Evolutionary conservation across 1,140 invertebrate species (phyloP), one percentile per base, ranked within the genome.

Genomic region (Drosophila lini): DNA sequence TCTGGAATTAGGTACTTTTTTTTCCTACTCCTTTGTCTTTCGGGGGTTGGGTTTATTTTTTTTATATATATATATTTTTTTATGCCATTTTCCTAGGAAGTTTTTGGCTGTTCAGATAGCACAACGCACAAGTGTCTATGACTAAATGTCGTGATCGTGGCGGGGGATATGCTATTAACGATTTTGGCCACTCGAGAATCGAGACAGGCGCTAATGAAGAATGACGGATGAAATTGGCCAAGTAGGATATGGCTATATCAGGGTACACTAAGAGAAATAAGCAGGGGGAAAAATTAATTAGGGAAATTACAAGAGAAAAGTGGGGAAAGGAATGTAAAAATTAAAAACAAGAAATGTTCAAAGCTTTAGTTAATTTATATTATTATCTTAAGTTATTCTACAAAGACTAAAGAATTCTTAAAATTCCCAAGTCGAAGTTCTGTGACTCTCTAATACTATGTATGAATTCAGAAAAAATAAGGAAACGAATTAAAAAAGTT

Each of bases 181-280:
- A 63, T 36, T 61, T 61, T 10, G 56, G 44, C 38, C 40, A 75
- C 71, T 75, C 31, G 60, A 75, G 22, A 61, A 15, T 61, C 47
- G n/a, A 58, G 64, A 65, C 74, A 16, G 53, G 13, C 36, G 53
- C 73, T 76, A 76, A 76, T 76, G 62, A 76, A 68, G 53, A 76
- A 48, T 58, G 62, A 59, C 45, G 52, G 25, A 25, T 64, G 50
- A 44, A 74, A 74, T 74, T 62, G 69, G 69, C 19, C 38, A 16
- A 6, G 2, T 4, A 3, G 41, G 34, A 56, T 68, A 45, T 19
- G 0, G 19, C 32, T 6, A 22, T 36, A 70, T 68, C 50, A 52
- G 10, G 5, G 34, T 25, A 25, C 7, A 34, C 38, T 1, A 1
- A 5, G 13, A 44, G 16, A 25, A 40, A 31, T 28, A 3, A 3